Base-by-base conservation (phyloP, 2,797 vertebrate species). In the Pampus argenteus region DNA sequence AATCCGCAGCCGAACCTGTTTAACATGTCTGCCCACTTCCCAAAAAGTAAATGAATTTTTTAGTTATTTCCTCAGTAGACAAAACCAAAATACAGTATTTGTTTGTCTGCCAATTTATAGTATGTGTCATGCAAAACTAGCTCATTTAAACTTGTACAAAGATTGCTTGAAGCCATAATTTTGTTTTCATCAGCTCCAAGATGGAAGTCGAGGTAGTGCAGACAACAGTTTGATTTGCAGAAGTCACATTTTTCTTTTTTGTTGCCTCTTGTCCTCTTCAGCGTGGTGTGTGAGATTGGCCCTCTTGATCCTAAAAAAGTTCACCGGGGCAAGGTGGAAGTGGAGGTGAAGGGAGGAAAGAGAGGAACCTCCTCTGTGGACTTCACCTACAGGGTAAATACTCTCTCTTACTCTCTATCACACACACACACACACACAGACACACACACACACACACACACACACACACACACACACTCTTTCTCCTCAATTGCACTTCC, bases 311-410 rank as follows among this genome's bases (percentile, higher is more conserved):
- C 29, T 0, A 0, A 3, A 7, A 74, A 1, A 1, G 0, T 1
- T 1, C 4, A 22, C 28, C 64, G 69, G 69, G 87, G 86, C 74
- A 0, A 88, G 79, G 93, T 99, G 47, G 85, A 94, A 71, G 96
- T 99, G 81, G 86, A 93, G 49, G 90, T 98, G 85, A 95, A 87
- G 0, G 95, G 91, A 1, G 92, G 92, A 28, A 97, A 97, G 80
- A 88, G 29, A 9, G 97, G 97, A 76, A 93, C 23, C 8, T 99
- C 97, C 75, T 88, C 22, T 29, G 66, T 78, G 48, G 61, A 0
- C 82, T 98, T 92, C 88, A 96, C 94, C 23, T 99, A 97, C 89
- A 96, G 96, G 94, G 98, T 98, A 88, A 93, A 93, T 77, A 51
- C 23, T 31, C 44, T 48, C 18, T 20, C 11, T 25, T 9, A 4